A percentile compares a stretch with the other conserved stretches of the same genome.
Conservation (phyloP, 2,888 invertebrate species). For the Synergus umbraculus region DNA sequence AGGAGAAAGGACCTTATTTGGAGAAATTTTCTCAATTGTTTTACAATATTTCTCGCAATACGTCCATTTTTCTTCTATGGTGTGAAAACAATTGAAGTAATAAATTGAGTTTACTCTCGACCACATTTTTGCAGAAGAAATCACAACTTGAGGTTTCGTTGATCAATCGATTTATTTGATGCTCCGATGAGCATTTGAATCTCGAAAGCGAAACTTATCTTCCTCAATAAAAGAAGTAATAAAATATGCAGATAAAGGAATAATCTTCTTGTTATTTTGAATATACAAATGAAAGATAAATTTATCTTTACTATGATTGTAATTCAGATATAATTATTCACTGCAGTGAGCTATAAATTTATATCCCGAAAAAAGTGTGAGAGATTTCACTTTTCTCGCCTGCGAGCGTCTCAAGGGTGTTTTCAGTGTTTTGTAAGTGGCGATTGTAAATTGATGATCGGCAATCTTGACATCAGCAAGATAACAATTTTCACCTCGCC, state of each 20-base stretch:
- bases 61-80: not conserved
- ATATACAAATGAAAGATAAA: not conserved
- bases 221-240: not conserved
- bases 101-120: not conserved
- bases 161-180: not conserved
- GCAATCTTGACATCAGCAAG: slow-evolving; percentile 2
- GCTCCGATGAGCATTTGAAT: not conserved
- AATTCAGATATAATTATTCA: not conserved
- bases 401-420: not conserved
- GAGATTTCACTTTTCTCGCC: slow-evolving; percentile 32
- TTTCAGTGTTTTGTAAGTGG: not conserved
- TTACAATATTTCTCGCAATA: too few relatives aligned
- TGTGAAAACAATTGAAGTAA: not conserved
- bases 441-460: slow-evolving; percentile 14
- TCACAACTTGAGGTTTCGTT: not conserved
- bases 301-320: not conserved
- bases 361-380: not conserved
- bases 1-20: too few relatives aligned
- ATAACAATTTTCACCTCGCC: slow-evolving; percentile 18
- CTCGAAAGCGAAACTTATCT: not conserved
- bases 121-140: not conserved
- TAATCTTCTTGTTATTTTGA: not conserved
- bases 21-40: too few relatives aligned
- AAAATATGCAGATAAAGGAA: not conserved
- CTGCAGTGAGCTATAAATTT: not conserved